Conservation (phyloP, 2,888 invertebrate genomes). For the Alloscopus bannaensis region DNA sequence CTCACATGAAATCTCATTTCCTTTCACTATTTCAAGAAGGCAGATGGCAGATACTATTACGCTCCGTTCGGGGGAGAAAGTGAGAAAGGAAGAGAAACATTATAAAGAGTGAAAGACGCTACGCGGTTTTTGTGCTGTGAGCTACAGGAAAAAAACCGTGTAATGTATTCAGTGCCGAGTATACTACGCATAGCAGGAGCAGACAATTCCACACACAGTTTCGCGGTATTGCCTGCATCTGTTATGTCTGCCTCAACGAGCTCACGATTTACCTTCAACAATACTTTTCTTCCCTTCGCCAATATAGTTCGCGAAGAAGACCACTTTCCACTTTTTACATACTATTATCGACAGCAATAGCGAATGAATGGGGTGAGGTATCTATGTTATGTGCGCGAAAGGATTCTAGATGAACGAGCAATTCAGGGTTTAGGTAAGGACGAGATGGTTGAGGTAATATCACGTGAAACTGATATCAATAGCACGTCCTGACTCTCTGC, state of each 20-base stretch:
- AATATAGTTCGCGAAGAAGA: too few species aligned
- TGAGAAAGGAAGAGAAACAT: conserved; percentile 19
- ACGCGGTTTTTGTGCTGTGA: too few species aligned
- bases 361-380: too few species aligned
- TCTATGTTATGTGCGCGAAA: too few species aligned
- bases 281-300: too few species aligned
- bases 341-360: background rate
- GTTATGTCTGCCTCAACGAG: conserved; percentile 53
- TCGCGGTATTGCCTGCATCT: conserved; percentile 57
- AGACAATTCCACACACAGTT: conserved; percentile 42
- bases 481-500: background rate
- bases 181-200: too few species aligned
- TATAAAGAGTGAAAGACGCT: too few species aligned
- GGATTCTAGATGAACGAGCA: too few species aligned
- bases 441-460: too few species aligned
- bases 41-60: too few species aligned
- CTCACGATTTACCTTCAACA: conserved; percentile 44
- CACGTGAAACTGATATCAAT: too few species aligned
- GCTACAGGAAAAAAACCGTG: conserved; percentile 24
- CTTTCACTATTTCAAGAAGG: conserved; percentile 44
- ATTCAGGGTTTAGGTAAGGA: too few species aligned
- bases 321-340: background rate
- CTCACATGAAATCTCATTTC: conserved; percentile 58
- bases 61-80: conserved; percentile 24
- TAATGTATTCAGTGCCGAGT: conserved; percentile 45